These are phyloP conservation scores for Armadillidium nasatum DNA, from an alignment of 1,140 invertebrate species.

Conservation along the genomic window DNA sequence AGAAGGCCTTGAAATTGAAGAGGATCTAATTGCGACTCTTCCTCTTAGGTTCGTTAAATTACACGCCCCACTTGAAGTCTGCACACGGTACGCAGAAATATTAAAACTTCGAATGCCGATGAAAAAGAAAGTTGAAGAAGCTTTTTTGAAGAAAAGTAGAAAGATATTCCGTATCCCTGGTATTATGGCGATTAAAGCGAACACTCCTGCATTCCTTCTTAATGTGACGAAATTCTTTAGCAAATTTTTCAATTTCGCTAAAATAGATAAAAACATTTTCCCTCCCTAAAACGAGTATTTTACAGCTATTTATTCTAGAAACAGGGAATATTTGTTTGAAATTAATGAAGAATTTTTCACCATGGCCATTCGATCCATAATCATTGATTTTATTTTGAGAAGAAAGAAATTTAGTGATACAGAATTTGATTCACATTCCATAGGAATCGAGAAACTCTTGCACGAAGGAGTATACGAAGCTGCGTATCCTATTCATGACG, in stretches of 20 bases:
- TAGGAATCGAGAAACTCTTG: slow-evolving; percentile 78
- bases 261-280: slow-evolving; percentile 63
- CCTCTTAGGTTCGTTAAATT: slow-evolving; percentile 60
- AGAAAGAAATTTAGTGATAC: slow-evolving; percentile 71
- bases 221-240: slow-evolving; percentile 42
- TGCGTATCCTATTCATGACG: slow-evolving; percentile 84
- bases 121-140: slow-evolving; percentile 58
- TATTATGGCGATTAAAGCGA: slow-evolving; percentile 30
- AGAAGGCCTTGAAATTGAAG: slow-evolving; percentile 50
- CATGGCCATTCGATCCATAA: slow-evolving; percentile 72
- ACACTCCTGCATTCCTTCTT: slow-evolving; percentile 31
- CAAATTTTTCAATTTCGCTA: slow-evolving; percentile 43
- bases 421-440: slow-evolving; percentile 62
- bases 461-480: slow-evolving; percentile 71
- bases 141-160: no score
- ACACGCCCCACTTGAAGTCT: slow-evolving; percentile 77
- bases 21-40: slow-evolving; percentile 44
- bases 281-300: slow-evolving; percentile 61
- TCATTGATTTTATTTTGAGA: slow-evolving; percentile 87
- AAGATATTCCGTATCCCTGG: slow-evolving; percentile 36
- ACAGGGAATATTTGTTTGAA: slow-evolving; percentile 87
- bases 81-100: slow-evolving; percentile 85
- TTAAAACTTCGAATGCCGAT: slow-evolving; percentile 91
- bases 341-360: slow-evolving; percentile 77
- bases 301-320: slow-evolving; percentile 76